Percentiles rank a stretch among this genome's conserved stretches.
Evolutionary conservation across 2,797 vertebrate species (phyloP).

Genomic region (Pseudochromis fuscus): DNA sequence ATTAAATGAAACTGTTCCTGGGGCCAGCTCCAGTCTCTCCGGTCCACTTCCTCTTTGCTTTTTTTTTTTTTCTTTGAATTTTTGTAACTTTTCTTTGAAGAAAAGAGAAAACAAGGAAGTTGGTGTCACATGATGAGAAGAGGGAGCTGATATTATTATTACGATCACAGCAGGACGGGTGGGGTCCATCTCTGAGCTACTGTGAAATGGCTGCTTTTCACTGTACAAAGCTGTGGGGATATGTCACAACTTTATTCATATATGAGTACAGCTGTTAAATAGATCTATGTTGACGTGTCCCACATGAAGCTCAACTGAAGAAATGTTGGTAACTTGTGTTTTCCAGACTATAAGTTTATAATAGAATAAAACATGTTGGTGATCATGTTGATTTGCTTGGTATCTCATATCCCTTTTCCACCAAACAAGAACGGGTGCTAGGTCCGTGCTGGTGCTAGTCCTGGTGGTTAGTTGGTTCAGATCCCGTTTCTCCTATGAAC

Average conservation of each 20-base stretch:
- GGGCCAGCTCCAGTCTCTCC: slow-evolving; percentile 31
- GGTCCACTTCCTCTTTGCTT: slow-evolving; percentile 19
- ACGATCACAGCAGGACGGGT: slow-evolving; percentile 71
- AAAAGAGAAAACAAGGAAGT: slow-evolving; percentile 79
- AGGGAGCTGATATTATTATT: slow-evolving; percentile 64
- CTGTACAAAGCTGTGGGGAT: slow-evolving; percentile 7
- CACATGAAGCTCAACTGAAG: background rate
- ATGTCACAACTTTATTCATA: background rate
- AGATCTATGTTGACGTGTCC: background rate
- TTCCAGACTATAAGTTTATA: no score
- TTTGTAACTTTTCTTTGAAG: slow-evolving; percentile 66
- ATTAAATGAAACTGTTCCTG: slow-evolving; percentile 55
- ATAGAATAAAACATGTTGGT: no score
- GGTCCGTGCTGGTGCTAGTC: no score
- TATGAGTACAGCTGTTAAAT: background rate
- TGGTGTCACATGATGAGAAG: slow-evolving; percentile 61
- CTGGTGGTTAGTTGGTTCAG: no score
- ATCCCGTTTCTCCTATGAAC: no score
- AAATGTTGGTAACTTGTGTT: no score
- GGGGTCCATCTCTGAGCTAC: slow-evolving; percentile 61
- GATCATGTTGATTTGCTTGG: no score
- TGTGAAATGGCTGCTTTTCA: slow-evolving; percentile 68
- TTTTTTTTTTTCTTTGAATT: slow-evolving; percentile 8
- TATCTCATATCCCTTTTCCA: no score
- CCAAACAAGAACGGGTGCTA: no score